phyloP scores from a whole-genome alignment of 2,113 vertebrate genomes.

The Euleptes europaea region DNA sequence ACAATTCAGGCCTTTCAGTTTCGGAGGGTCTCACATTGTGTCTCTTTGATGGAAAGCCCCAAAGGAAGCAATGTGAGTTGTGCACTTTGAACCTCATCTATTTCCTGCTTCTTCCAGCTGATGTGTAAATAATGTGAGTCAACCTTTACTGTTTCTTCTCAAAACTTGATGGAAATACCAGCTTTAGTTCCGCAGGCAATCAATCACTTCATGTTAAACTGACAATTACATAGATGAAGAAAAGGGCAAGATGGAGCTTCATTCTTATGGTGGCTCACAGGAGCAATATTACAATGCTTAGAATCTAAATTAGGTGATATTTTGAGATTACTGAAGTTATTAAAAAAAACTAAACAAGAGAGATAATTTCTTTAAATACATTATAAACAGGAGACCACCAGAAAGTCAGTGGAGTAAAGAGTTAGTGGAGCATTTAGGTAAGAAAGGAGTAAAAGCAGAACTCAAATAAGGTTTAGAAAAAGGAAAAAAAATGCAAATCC shows the following conservation, averaged over 20 bases:
- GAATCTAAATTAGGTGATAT: neutral
- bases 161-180: conserved; percentile 50
- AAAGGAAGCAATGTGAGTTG: conserved; percentile 69
- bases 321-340: neutral
- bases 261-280: neutral
- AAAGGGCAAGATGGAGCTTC: neutral
- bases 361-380: neutral
- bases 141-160: conserved; percentile 44
- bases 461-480: neutral
- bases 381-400: rapidly evolving
- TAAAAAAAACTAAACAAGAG: neutral
- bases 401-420: neutral
- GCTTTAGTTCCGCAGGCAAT: conserved; percentile 24
- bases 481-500: neutral
- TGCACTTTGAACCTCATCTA: conserved; percentile 58
- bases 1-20: conserved; percentile 37
- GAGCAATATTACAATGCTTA: neutral
- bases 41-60: conserved; percentile 43
- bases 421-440: neutral
- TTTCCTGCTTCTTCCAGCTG: conserved; percentile 62
- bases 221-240: conserved; percentile 18
- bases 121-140: conserved; percentile 42
- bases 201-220: conserved; percentile 37
- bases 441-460: neutral
- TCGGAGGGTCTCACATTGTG: conserved; percentile 58